Evolutionary conservation across 2,888 invertebrate species (phyloP), one percentile per base, ranked within the genome.

Genomic region (Leucozona laternaria): DNA sequence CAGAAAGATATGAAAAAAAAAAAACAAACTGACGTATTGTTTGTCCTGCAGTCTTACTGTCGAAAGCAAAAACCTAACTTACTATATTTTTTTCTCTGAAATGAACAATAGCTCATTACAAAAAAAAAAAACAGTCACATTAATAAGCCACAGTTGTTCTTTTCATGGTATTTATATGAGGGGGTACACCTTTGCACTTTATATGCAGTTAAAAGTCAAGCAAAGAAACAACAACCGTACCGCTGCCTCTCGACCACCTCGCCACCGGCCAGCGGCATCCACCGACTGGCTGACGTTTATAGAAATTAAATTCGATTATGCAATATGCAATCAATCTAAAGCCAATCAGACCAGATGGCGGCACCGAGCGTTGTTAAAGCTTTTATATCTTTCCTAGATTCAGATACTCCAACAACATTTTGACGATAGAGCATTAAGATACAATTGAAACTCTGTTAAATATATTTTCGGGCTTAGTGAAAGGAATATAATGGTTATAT

Each of bases 311-410:
- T 31, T 76, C 37, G 43, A 79, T 84, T 87, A 82, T 87, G 86
- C 78, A 87, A 87, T 79, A 76, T 76, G 82, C 87, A 87, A 87
- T 87, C 87, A 83, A 87, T 79, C 79, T 79, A 71, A 83, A 77
- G 72, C 83, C 75, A 87, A 83, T 87, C 87, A 87, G 87, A 87
- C 87, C 83, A 87, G 79, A 79, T 83, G 87, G 76, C 87, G 83
- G 68, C 86, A 31, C 34, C 22, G 58, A 40, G 50, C 34, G 64
- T 40, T 64, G 34, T 25, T 78, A 62, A 20, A 60, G 10, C 22
- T 53, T 80, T 66, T 53, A 60, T 75, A 37, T 53, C 50, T 53
- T 68, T 62, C 11, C n/a, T n/a, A 71, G 50, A 75, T 73, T 68
- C 13, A 76, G 45, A 62, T 76, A 48, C 37, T 58, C 58, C 48